phyloP scores from a whole-genome alignment of 2,113 vertebrate species.

The Strix uralensis region DNA sequence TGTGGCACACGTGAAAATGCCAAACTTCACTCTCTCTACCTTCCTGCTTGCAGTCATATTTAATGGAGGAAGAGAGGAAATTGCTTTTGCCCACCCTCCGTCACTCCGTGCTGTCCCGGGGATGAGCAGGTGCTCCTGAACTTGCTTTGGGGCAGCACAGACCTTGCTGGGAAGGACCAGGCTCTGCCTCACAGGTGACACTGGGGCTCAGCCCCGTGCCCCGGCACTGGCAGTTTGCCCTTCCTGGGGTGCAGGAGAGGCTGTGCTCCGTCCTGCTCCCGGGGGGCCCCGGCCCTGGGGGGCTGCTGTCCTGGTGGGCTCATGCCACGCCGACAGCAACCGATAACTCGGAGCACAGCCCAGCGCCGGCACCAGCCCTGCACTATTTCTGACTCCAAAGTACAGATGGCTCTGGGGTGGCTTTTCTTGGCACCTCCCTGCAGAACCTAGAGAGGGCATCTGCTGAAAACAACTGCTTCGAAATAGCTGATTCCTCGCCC shows the following conservation, averaged over 20 bases:
- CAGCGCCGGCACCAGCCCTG: neutral
- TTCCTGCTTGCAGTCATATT: accelerated
- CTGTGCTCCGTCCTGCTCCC: neutral
- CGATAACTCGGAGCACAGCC: neutral
- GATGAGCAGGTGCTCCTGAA: neutral
- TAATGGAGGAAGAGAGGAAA: neutral
- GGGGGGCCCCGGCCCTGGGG: neutral
- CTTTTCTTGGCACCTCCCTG: constrained; percentile 46
- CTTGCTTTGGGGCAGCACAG: neutral
- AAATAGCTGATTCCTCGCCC: neutral
- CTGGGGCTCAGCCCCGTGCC: neutral
- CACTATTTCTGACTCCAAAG: neutral
- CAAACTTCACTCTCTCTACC: neutral
- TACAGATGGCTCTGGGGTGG: constrained; percentile 58
- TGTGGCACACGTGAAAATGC: accelerated
- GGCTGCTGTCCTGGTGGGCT: neutral
- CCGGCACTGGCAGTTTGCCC: accelerated
- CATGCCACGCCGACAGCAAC: neutral
- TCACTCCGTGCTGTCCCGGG: accelerated
- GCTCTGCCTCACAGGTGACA: neutral
- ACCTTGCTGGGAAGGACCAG: neutral
- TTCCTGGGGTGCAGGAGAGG: neutral
- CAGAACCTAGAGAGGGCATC: constrained; percentile 33
- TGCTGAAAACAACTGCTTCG: constrained; percentile 29
- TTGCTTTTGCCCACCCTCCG: neutral